A percentile compares a stretch with the other conserved stretches of the same genome.
phyloP scores from a whole-genome alignment of 23 tunicate genomes.

The Diplosoma virens region DNA sequence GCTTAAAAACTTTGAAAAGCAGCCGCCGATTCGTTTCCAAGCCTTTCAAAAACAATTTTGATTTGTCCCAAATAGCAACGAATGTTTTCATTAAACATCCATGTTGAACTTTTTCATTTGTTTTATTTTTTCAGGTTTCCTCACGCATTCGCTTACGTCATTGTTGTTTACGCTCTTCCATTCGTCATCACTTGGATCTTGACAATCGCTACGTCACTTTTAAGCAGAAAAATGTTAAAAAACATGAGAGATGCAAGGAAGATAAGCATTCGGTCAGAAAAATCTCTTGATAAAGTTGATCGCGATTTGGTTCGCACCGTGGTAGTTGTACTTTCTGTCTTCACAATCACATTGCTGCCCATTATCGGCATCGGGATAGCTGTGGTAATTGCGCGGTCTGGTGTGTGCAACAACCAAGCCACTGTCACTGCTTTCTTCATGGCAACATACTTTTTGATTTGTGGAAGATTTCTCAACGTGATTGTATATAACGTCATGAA shows the following conservation, averaged over 20 bases:
- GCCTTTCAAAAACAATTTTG: no score
- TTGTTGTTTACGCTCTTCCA: conserved; percentile 80
- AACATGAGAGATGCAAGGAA: conserved; percentile 57
- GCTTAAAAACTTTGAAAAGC: no score
- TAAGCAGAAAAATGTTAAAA: conserved; percentile 69
- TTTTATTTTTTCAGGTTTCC: conserved; percentile 38
- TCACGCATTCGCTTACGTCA: conserved; percentile 62
- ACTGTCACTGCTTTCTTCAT: conserved; percentile 32
- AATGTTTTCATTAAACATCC: no score
- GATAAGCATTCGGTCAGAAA: conserved; percentile 29
- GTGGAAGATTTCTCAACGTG: conserved; percentile 76
- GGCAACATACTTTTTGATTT: conserved; percentile 31
- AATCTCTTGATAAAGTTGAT: conserved; percentile 55
- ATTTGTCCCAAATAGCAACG: no score
- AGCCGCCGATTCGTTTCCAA: no score
- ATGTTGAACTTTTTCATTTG: no score
- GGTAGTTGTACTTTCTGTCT: conserved; percentile 46
- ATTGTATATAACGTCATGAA: conserved; percentile 81
- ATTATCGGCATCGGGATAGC: conserved; percentile 47
- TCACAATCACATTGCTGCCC: conserved; percentile 70
- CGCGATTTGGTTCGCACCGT: conserved; percentile 77
- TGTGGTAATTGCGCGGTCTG: not conserved
- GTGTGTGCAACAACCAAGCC: conserved; percentile 19
- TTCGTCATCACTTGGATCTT: conserved; percentile 77
- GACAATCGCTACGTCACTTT: conserved; percentile 55